phyloP scores from a whole-genome alignment of 2,797 vertebrate genomes.

The Pagetopsis macropterus region DNA sequence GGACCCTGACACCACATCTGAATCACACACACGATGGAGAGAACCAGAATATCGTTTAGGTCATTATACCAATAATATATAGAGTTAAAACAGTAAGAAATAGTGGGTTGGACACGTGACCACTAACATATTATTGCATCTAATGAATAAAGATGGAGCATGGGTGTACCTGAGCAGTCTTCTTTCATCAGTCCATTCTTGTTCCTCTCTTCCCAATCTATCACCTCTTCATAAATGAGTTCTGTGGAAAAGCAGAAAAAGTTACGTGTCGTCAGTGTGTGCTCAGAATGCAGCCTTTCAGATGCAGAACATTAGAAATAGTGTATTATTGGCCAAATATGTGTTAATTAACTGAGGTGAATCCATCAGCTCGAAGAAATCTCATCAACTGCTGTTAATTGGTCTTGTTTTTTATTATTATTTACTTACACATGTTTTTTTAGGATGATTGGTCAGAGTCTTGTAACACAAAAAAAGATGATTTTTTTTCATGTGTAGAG shows the following conservation, averaged over 20 bases:
- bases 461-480: background rate
- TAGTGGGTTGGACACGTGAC: background rate
- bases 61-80: background rate
- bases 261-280: background rate
- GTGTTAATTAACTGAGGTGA: background rate
- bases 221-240: constrained; percentile 98
- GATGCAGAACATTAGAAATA: background rate
- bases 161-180: constrained; percentile 88
- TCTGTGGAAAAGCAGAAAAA: constrained; percentile 76
- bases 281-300: background rate
- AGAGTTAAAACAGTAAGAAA: background rate
- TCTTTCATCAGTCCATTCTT: constrained; percentile 96
- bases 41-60: constrained; percentile 11
- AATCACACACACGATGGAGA: constrained; percentile 20
- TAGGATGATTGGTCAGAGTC: background rate
- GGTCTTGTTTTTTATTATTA: background rate
- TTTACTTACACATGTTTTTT: background rate
- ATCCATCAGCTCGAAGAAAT: background rate
- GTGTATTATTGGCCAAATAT: background rate
- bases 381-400: background rate
- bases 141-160: background rate
- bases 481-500: background rate
- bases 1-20: constrained; percentile 91
- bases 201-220: constrained; percentile 98
- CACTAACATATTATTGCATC: background rate